phyloP scores from a whole-genome alignment of 1,140 invertebrate species.

The Wasmannia auropunctata region DNA sequence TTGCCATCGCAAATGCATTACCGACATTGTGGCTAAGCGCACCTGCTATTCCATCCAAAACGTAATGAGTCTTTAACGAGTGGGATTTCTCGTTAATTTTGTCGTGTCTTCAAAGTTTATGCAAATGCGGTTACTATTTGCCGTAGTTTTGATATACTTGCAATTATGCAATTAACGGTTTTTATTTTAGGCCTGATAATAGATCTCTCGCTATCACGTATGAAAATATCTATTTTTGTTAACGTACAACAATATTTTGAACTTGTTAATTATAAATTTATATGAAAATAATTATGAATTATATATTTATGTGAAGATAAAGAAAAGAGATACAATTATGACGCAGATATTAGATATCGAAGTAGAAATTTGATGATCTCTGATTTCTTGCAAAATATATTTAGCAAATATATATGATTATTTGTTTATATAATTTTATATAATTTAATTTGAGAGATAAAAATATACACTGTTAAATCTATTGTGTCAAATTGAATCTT shows the following conservation, averaged over 20 bases:
- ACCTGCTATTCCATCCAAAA: constrained; percentile 1
- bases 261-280: background rate
- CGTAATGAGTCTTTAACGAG: constrained; percentile 32
- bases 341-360: background rate
- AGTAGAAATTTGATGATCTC: background rate
- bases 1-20: constrained; percentile 30
- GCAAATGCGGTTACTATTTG: background rate
- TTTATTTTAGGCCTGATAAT: background rate
- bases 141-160: background rate
- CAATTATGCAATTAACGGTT: background rate
- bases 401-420: background rate
- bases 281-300: background rate
- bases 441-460: background rate
- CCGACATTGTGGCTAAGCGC: background rate
- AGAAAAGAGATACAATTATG: background rate
- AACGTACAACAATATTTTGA: background rate
- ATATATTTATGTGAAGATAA: background rate
- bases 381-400: background rate
- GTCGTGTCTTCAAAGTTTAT: background rate
- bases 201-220: background rate
- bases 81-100: constrained; percentile 18
- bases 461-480: too few species aligned
- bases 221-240: background rate
- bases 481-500: too few species aligned
- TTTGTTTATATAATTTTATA: background rate